Base-by-base conservation (phyloP, 1,140 invertebrate species). In the Drosophila obscura region DNA sequence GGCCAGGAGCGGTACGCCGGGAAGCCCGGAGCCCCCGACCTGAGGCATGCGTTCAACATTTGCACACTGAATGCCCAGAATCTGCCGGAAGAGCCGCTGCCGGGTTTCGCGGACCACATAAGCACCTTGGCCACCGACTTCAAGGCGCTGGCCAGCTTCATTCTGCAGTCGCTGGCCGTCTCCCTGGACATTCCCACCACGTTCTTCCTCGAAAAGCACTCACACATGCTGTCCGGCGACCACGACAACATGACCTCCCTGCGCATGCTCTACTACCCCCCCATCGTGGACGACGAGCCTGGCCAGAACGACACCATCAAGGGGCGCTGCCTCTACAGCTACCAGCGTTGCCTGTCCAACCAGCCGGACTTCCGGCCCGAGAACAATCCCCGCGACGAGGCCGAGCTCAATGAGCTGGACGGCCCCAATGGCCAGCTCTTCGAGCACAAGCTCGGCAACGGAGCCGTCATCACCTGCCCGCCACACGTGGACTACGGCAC, bases 401-500 rank as follows among this genome's bases (percentile, higher is more conserved):
- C 91, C 45, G 87, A 91, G 50, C 55, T 79, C 39, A 80, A 80
- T 41, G 88, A 91, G 26, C 28, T 83, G 41, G 90, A 90, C 45
- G 65, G 59, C 5, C 68, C 62, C n/a, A 75, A 74, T 19, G 73
- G 72, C 8, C 72, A 90, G 51, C 16, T 90, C 2, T 72, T 82
- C 2, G 87, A 90, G 55, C 80, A 87, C 53, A 84, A 77, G 46
- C 52, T 90, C 49, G 65, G 78, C 50, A 90, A 80, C 24, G 91
- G 90, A 2, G 93, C 93, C 41, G 92, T 94, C 67, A 94, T 94
- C 22, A 93, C 95, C 46, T 96, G 95, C 76, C 95, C 95, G 0
- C 94, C 95, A 2, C 95, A 96, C 77, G 94, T 94, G 13, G 96
- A 96, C 90, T 95, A 95, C 68, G 95, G 96, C 63, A 95, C 95